Conservation (phyloP, 2,113 vertebrate species). For the Epinephelus fuscoguttatus region DNA sequence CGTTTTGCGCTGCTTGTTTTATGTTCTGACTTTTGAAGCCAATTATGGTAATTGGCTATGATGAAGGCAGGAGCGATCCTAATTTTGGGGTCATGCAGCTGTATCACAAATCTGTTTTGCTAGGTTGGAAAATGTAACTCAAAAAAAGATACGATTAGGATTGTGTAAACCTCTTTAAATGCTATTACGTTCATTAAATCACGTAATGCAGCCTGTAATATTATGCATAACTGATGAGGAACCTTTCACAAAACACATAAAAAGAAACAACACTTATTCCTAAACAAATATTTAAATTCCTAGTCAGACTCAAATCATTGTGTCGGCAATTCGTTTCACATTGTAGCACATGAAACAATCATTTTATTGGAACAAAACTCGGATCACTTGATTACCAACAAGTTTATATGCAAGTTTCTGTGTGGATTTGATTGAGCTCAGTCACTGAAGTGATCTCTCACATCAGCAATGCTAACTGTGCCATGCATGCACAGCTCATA, state of each 20-base stretch:
- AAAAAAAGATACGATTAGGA: neutral
- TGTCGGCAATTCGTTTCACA: neutral
- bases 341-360: neutral
- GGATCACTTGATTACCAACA: neutral
- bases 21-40: conserved; percentile 1
- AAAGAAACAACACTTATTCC: neutral
- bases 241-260: neutral
- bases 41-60: conserved; percentile 4
- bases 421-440: neutral
- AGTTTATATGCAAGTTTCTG: neutral
- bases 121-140: neutral
- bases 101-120: neutral
- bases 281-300: neutral
- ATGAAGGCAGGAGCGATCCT: conserved; percentile 1
- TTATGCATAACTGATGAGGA: neutral
- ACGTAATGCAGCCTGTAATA: neutral
- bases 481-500: neutral
- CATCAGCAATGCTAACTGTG: neutral
- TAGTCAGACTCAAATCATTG: neutral
- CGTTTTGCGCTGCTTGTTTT: neutral
- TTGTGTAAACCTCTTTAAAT: neutral
- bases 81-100: neutral
- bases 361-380: neutral
- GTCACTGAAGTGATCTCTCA: neutral
- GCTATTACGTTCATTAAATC: neutral